Conservation (phyloP, 2,113 vertebrate genomes). For the Ptilorrhoa leucosticta region DNA sequence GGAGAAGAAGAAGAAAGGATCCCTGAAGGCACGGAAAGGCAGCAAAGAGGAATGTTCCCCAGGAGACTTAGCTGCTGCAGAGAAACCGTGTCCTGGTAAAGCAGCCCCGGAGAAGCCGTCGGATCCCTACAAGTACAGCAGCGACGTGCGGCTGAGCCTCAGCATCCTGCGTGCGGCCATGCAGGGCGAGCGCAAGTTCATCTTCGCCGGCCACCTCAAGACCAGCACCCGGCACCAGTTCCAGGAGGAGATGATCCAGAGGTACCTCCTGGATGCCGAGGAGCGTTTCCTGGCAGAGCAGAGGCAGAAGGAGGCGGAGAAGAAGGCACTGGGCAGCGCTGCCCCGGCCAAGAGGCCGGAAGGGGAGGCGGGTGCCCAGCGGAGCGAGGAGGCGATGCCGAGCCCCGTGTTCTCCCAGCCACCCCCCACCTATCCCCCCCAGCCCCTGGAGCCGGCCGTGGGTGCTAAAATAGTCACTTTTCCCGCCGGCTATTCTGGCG, state of each 20-base stretch:
- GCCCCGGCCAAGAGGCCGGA: conserved; percentile 54
- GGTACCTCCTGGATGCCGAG: conserved; percentile 88
- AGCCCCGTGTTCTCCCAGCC: conserved; percentile 47
- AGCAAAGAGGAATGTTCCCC: conserved; percentile 82
- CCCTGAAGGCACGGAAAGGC: conserved; percentile 81
- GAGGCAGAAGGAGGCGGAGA: conserved; percentile 82
- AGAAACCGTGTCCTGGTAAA: conserved; percentile 51
- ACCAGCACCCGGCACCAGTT: conserved; percentile 91
- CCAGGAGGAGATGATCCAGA: conserved; percentile 97
- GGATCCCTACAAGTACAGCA: conserved; percentile 82
- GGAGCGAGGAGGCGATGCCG: conserved; percentile 46
- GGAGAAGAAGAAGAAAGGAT: conserved; percentile 90
- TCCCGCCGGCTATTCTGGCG: conserved; percentile 77
- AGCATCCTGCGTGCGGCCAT: conserved; percentile 86
- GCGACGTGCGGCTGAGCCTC: conserved; percentile 88
- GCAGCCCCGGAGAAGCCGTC: conserved; percentile 49
- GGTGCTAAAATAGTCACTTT: conserved; percentile 16
- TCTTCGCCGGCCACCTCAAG: conserved; percentile 87
- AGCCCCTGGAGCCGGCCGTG: not conserved
- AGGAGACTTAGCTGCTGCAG: conserved; percentile 21
- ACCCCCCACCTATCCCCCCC: conserved; percentile 2
- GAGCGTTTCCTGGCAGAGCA: conserved; percentile 88
- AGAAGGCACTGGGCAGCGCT: conserved; percentile 55
- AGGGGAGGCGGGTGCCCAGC: not conserved
- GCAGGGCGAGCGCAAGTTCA: conserved; percentile 91